Percentiles rank a stretch among this genome's conserved stretches.
phyloP scores from a whole-genome alignment of 2,888 invertebrate genomes.

The Acleris sparsana region DNA sequence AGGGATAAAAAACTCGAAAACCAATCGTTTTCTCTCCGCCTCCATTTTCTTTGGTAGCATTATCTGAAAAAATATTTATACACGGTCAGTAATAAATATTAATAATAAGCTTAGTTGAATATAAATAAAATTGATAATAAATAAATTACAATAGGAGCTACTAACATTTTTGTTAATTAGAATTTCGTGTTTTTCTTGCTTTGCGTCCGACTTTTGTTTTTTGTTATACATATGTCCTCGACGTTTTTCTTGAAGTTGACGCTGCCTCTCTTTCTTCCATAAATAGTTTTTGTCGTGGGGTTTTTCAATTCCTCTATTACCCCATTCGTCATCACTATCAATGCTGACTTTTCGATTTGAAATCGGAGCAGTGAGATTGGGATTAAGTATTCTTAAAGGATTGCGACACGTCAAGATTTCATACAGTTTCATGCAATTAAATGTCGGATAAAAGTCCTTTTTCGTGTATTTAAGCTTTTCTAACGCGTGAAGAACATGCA shows the following conservation, averaged over 20 bases:
- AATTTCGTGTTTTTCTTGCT: conserved; percentile 69
- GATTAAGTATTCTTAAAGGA: conserved; percentile 76
- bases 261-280: conserved; percentile 71
- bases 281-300: conserved; percentile 78
- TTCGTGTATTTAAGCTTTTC: conserved; percentile 86
- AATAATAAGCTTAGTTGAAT: no score
- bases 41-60: conserved; percentile 79
- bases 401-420: conserved; percentile 83
- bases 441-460: conserved; percentile 85
- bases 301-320: conserved; percentile 79
- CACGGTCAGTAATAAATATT: not conserved
- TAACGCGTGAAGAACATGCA: conserved; percentile 87
- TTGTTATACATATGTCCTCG: conserved; percentile 57
- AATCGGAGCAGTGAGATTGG: conserved; percentile 59
- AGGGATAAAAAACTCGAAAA: conserved; percentile 88
- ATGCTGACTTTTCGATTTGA: conserved; percentile 56
- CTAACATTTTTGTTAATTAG: conserved; percentile 84
- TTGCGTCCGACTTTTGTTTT: conserved; percentile 60
- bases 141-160: conserved; percentile 26
- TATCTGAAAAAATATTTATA: conserved; percentile 57
- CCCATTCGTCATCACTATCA: conserved; percentile 70
- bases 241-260: conserved; percentile 68
- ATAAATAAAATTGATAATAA: no score
- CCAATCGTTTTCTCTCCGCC: conserved; percentile 82
- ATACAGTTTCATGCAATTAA: conserved; percentile 84